Percentiles rank a stretch among this genome's conserved stretches.
phyloP scores from a whole-genome alignment of 2,797 vertebrate species.

The Parambassis ranga region DNA sequence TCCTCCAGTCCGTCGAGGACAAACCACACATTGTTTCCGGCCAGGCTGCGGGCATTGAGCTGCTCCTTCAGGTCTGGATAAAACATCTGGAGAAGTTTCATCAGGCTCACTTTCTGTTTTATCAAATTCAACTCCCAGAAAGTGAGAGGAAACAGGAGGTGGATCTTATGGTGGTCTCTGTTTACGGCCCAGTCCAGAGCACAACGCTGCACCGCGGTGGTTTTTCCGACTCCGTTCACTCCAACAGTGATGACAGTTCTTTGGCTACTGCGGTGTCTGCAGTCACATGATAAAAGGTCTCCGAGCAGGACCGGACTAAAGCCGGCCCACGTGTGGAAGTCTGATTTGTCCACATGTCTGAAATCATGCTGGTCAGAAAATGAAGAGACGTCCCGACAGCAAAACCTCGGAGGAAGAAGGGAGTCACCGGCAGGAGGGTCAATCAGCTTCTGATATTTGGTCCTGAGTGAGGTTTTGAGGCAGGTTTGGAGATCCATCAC shows the following conservation, averaged over 20 bases:
- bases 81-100: conserved; percentile 38
- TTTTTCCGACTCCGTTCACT: conserved; percentile 55
- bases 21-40: conserved; percentile 38
- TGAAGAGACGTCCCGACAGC: not conserved
- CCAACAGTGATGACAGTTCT: conserved; percentile 46
- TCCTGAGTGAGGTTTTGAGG: conserved; percentile 32
- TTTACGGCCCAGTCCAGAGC: conserved; percentile 44
- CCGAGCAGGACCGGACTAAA: not conserved
- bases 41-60: conserved; percentile 1
- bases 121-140: conserved; percentile 59
- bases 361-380: conserved; percentile 20
- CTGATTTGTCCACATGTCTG: conserved; percentile 10
- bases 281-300: conserved; percentile 23
- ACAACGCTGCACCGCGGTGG: conserved; percentile 35
- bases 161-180: not conserved
- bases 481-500: conserved; percentile 25
- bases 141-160: conserved; percentile 40
- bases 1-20: conserved; percentile 58
- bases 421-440: not conserved
- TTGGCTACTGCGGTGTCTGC: not conserved
- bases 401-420: conserved; percentile 16
- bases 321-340: fast-evolving
- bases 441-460: conserved; percentile 30
- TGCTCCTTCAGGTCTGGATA: conserved; percentile 39
- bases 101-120: conserved; percentile 6